Conservation (phyloP, 2,797 vertebrate genomes). For the Cryptoprocta ferox region DNA sequence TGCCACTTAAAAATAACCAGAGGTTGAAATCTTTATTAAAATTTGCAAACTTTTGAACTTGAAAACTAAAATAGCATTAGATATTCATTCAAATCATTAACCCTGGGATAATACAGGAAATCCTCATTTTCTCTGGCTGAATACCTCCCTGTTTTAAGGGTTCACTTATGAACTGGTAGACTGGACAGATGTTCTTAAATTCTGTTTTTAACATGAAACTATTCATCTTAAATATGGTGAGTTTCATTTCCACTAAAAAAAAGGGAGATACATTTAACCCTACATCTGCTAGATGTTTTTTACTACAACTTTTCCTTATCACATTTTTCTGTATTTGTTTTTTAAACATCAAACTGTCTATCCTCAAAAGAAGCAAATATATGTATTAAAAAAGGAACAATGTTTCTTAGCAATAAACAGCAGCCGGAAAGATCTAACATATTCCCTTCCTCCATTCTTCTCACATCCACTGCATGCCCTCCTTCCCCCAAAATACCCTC, state of each 20-base stretch:
- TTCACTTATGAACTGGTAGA: not conserved
- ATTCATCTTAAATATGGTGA: constrained; percentile 8
- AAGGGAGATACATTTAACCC: not conserved
- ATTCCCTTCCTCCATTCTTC: not conserved
- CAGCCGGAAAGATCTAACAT: not conserved
- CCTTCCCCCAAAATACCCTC: not conserved
- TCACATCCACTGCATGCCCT: not conserved
- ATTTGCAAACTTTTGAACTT: not conserved
- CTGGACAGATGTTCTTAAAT: not conserved
- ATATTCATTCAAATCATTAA: constrained; percentile 19
- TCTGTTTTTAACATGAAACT: not conserved
- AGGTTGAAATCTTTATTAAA: constrained; percentile 24
- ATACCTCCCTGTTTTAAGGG: not conserved
- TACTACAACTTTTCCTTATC: not conserved
- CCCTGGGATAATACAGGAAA: not conserved
- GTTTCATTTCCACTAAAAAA: not conserved
- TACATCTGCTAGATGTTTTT: constrained; percentile 1
- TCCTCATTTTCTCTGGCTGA: not conserved
- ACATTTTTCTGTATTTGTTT: not conserved
- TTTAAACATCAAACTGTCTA: constrained; percentile 39
- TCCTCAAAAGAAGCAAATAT: not conserved
- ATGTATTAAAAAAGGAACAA: not conserved
- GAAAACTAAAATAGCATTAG: constrained; percentile 10
- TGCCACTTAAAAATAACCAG: constrained; percentile 44
- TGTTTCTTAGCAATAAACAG: not conserved